These are phyloP conservation scores for Tolypeutes matacus DNA, from an alignment of 2,797 vertebrate species.

Conservation along the genomic window DNA sequence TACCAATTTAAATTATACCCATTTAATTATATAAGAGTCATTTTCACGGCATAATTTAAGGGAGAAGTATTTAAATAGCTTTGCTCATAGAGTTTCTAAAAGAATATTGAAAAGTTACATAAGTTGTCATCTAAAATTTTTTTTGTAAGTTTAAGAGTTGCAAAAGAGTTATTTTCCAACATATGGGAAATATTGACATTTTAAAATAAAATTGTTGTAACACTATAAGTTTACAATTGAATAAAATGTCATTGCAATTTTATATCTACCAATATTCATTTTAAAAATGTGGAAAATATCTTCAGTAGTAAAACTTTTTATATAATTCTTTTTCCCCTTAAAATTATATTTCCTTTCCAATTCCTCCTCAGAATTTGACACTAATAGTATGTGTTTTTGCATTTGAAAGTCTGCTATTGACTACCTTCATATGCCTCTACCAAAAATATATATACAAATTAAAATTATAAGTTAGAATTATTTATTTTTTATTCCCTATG, in stretches of 20 bases:
- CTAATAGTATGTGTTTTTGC: not conserved
- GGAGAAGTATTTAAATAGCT: not conserved
- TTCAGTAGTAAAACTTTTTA: not conserved
- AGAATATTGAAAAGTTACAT: not conserved
- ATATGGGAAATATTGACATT: not conserved
- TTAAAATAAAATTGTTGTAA: conserved; percentile 15
- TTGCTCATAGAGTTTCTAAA: not conserved
- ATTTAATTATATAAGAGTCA: not conserved
- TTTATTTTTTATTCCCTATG: not conserved
- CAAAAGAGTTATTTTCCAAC: conserved; percentile 10
- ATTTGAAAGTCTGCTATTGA: not conserved
- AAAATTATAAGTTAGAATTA: not conserved
- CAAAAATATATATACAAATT: not conserved
- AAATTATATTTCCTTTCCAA: conserved; percentile 7
- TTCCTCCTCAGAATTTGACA: conserved; percentile 4
- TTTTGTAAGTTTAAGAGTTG: not conserved
- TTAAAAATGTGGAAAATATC: not conserved
- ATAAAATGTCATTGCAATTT: conserved; percentile 6
- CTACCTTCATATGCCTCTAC: not conserved
- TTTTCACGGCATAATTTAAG: not conserved
- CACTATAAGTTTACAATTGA: not conserved
- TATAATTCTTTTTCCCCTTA: not conserved
- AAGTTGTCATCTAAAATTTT: not conserved
- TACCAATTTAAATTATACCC: not conserved
- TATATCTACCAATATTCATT: not conserved